Evolutionary conservation across 64 coral and sea anemone species (phyloP).

Genomic region (Trachythela sp.): DNA sequence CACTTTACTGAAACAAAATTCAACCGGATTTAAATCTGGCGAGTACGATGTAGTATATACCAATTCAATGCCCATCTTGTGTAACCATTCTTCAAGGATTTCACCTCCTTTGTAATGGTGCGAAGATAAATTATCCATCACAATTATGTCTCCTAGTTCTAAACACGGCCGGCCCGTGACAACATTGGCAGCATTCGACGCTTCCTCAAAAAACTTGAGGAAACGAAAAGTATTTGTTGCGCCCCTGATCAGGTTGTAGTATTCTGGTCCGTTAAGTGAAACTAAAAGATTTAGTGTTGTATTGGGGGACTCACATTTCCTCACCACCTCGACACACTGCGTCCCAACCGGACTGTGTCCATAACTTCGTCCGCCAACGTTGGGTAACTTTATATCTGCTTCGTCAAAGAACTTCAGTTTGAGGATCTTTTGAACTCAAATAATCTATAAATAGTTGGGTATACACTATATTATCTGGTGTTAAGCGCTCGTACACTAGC

Average conservation of each 20-base stretch:
- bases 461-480: slow-evolving; percentile 23
- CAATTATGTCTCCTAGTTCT: slow-evolving; percentile 40
- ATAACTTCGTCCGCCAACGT: slow-evolving; percentile 28
- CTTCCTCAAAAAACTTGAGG: slow-evolving; percentile 21
- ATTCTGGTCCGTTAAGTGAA: slow-evolving; percentile 34
- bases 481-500: slow-evolving; percentile 16
- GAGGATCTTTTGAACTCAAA: slow-evolving; percentile 33
- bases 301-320: slow-evolving; percentile 39
- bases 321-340: slow-evolving; percentile 33
- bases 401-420: slow-evolving; percentile 56
- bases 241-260: slow-evolving; percentile 22
- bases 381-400: slow-evolving; percentile 35
- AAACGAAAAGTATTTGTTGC: slow-evolving; percentile 33
- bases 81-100: slow-evolving; percentile 32
- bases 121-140: slow-evolving; percentile 50
- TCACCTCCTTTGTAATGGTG: slow-evolving; percentile 51
- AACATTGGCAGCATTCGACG: slow-evolving; percentile 3
- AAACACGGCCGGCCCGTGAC: slow-evolving; percentile 18
- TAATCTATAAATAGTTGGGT: slow-evolving; percentile 47
- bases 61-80: slow-evolving; percentile 34
- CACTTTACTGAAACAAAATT: slow-evolving; percentile 25
- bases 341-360: slow-evolving; percentile 33
- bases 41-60: slow-evolving; percentile 33
- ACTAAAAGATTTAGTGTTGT: slow-evolving; percentile 34
- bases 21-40: slow-evolving; percentile 42